Conservation (phyloP, 2,113 vertebrate genomes). For the Lampris megalopsis region DNA sequence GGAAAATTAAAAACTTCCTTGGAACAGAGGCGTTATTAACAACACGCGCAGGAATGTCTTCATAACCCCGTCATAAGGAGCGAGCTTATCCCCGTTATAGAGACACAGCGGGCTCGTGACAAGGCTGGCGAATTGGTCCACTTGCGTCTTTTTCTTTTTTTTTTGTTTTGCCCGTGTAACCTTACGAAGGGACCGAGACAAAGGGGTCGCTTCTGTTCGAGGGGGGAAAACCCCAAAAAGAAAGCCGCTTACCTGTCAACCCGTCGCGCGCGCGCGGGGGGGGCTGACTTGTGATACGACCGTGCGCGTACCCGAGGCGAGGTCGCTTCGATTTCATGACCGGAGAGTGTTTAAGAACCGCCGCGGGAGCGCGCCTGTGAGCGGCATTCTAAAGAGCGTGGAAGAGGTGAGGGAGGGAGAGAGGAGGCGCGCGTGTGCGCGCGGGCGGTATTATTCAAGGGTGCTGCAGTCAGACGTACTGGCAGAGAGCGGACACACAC, state of each 20-base stretch:
- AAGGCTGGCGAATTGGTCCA: no score
- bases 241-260: conserved; percentile 39
- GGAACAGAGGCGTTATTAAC: conserved; percentile 53
- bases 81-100: no score
- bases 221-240: background rate
- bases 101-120: no score
- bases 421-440: background rate
- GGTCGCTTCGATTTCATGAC: background rate
- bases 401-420: background rate
- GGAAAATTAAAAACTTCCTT: conserved; percentile 38
- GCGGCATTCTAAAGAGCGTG: conserved; percentile 71
- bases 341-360: conserved; percentile 42
- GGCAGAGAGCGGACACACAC: background rate
- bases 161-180: background rate
- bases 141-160: background rate
- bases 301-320: conserved; percentile 29
- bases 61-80: no score
- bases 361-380: conserved; percentile 66
- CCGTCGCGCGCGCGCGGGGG: conserved; percentile 14
- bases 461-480: conserved; percentile 30
- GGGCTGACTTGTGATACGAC: conserved; percentile 28
- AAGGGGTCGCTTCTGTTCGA: background rate
- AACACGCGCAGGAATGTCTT: background rate
- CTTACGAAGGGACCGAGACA: conserved; percentile 24
- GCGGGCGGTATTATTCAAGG: conserved; percentile 6